A percentile compares a stretch with the other conserved stretches of the same genome.
These are phyloP conservation scores for Sciurus vulgaris DNA, from an alignment of 2,797 vertebrate species.

Conservation along the genomic window DNA sequence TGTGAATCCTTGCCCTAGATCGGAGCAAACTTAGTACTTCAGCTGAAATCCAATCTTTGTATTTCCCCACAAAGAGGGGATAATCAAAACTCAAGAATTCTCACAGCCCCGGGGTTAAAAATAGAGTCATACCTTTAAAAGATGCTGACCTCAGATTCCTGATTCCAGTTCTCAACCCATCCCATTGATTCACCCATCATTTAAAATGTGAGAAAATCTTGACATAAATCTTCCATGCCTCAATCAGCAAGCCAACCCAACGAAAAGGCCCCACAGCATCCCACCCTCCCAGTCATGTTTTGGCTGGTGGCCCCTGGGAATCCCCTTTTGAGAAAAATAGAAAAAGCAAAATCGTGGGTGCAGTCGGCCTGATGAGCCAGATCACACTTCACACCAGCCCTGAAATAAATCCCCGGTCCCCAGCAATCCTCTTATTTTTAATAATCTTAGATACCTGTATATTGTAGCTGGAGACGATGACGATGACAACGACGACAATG, in stretches of 20 bases:
- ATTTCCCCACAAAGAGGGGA: slow-evolving; percentile 11
- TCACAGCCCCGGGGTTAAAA: neutral
- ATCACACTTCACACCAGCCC: neutral
- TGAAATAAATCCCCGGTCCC: slow-evolving; percentile 20
- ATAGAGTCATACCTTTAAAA: slow-evolving; percentile 46
- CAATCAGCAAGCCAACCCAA: slow-evolving; percentile 16
- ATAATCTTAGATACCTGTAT: neutral
- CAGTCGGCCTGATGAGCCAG: neutral
- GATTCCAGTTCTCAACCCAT: neutral
- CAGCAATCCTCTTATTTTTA: neutral
- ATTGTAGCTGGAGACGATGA: neutral
- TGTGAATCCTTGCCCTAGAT: neutral
- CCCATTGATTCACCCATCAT: slow-evolving; percentile 50
- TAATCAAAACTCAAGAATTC: slow-evolving; percentile 28
- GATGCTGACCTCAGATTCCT: slow-evolving; percentile 45
- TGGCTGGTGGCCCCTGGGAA: slow-evolving; percentile 37
- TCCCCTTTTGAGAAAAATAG: neutral
- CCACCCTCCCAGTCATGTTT: neutral
- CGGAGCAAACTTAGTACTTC: slow-evolving; percentile 22
- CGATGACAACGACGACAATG: neutral
- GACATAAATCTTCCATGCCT: slow-evolving; percentile 49
- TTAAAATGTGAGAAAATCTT: slow-evolving; percentile 60
- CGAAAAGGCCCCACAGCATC: slow-evolving; percentile 47
- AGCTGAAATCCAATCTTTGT: slow-evolving; percentile 26
- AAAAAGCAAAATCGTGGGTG: neutral